phyloP scores from a whole-genome alignment of 2,888 invertebrate species.

The Epinotia demarniana region DNA sequence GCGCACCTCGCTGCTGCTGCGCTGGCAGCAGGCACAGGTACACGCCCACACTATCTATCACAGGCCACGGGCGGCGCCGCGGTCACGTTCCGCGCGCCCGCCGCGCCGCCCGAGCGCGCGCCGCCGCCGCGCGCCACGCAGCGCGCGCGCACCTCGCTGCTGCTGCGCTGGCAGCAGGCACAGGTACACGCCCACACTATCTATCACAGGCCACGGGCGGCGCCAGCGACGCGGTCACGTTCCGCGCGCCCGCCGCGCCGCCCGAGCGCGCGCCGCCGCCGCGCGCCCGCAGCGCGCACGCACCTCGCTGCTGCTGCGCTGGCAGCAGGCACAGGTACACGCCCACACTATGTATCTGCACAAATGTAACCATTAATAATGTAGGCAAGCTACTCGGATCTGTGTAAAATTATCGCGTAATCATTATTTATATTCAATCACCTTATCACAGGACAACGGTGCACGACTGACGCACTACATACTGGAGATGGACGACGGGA shows the following conservation, averaged over 20 bases:
- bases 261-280: constrained; percentile 91
- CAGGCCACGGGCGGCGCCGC: constrained; percentile 90
- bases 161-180: constrained; percentile 89
- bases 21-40: constrained; percentile 87
- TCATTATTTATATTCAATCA: neutral
- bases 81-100: constrained; percentile 91
- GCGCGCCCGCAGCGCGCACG: constrained; percentile 89
- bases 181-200: constrained; percentile 49
- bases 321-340: constrained; percentile 85
- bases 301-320: constrained; percentile 88
- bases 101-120: constrained; percentile 91
- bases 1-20: constrained; percentile 88
- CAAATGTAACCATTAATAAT: too few relatives aligned
- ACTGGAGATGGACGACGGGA: constrained; percentile 91
- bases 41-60: too few relatives aligned
- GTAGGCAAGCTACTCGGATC: too few relatives aligned
- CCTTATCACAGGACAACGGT: constrained; percentile 87
- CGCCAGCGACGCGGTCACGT: constrained; percentile 91
- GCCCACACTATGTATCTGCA: too few relatives aligned
- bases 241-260: constrained; percentile 92
- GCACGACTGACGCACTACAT: constrained; percentile 90
- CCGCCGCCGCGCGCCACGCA: constrained; percentile 89
- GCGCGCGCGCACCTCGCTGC: constrained; percentile 88
- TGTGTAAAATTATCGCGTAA: too few relatives aligned
- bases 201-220: constrained; percentile 90